phyloP scores from a whole-genome alignment of 2,113 vertebrate genomes.

The Ophthalmolycus amberensis region DNA sequence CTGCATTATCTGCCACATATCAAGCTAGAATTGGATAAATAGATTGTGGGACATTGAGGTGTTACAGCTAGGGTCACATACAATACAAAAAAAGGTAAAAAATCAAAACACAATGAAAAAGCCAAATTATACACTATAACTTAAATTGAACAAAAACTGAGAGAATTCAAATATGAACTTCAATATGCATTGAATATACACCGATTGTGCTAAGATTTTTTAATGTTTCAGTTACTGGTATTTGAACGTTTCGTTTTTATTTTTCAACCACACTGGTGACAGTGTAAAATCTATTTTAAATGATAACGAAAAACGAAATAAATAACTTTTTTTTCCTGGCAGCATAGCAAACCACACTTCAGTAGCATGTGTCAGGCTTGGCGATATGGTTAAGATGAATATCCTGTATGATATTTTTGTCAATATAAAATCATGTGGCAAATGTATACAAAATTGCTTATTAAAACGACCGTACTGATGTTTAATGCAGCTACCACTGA shows the following conservation, averaged over 20 bases:
- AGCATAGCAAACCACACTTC: background rate
- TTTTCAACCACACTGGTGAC: background rate
- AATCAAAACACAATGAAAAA: background rate
- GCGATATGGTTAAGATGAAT: background rate
- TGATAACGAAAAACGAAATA: background rate
- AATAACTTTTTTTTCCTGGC: background rate
- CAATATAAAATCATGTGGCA: background rate
- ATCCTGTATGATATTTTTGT: background rate
- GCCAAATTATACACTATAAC: background rate
- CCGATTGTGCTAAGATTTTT: background rate
- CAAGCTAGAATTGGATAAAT: slow-evolving; percentile 1
- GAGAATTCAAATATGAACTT: background rate
- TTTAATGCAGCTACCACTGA: background rate
- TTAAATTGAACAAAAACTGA: background rate
- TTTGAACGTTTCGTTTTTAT: background rate
- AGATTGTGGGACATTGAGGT: background rate
- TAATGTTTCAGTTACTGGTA: background rate
- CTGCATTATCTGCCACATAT: slow-evolving; percentile 7
- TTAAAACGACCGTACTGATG: background rate
- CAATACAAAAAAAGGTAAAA: background rate
- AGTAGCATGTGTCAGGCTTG: background rate
- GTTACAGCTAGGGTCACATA: slow-evolving; percentile 2
- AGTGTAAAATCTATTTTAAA: background rate
- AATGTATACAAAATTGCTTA: background rate
- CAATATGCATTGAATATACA: background rate